These are phyloP conservation scores for Rhinatrema bivittatum DNA, from an alignment of 2,797 vertebrate genomes.

Conservation along the genomic window DNA sequence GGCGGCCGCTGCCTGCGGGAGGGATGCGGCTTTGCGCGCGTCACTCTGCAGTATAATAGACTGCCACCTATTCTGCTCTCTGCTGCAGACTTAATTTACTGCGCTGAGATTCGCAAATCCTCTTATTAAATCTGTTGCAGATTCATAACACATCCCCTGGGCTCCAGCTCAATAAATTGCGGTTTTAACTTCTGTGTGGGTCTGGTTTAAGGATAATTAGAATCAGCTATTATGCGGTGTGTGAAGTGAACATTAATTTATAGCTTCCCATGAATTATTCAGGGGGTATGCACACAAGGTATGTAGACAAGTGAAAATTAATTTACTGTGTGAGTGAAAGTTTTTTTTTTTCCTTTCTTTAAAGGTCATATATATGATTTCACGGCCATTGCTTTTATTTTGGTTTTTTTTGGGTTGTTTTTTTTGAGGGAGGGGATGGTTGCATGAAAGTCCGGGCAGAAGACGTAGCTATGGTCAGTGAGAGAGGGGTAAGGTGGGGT, in stretches of 20 bases:
- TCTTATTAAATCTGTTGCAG: slow-evolving; percentile 42
- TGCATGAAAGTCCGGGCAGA: too few relatives aligned
- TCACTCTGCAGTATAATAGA: slow-evolving; percentile 19
- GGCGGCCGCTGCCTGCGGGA: slow-evolving; percentile 21
- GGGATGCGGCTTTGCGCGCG: slow-evolving; percentile 23
- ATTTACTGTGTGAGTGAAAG: too few relatives aligned
- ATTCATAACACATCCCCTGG: slow-evolving; percentile 35
- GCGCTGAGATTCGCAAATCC: slow-evolving; percentile 28
- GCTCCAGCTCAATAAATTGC: not conserved
- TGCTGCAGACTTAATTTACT: slow-evolving; percentile 23
- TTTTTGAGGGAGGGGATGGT: too few relatives aligned
- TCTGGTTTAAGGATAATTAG: not conserved
- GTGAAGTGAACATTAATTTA: fast-evolving
- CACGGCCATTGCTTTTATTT: too few relatives aligned
- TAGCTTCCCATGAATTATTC: too few relatives aligned
- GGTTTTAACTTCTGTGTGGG: not conserved
- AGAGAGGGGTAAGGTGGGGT: too few relatives aligned
- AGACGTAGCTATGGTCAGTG: too few relatives aligned
- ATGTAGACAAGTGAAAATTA: too few relatives aligned
- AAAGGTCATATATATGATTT: too few relatives aligned
- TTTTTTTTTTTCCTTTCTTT: too few relatives aligned
- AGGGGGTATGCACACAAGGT: fast-evolving
- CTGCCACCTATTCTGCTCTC: slow-evolving; percentile 37
- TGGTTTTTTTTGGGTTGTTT: too few relatives aligned
- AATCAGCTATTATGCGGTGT: not conserved